Evolutionary conservation across 2,797 vertebrate species (phyloP).

Genomic region (Apogon talboti): DNA sequence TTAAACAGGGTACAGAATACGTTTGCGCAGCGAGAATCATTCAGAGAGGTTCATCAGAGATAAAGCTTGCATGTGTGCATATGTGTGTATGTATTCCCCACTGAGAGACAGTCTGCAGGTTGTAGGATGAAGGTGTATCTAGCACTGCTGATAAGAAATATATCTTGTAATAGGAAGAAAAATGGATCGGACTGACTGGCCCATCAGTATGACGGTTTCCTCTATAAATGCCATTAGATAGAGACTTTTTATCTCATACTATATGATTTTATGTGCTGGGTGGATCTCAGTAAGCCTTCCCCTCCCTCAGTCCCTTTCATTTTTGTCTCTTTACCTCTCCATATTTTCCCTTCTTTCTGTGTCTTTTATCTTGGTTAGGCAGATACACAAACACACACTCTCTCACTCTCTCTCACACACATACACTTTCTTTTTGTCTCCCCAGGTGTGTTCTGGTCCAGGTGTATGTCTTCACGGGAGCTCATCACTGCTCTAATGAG

Average conservation of each 20-base stretch:
- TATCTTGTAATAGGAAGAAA: slow-evolving; percentile 54
- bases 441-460: slow-evolving; percentile 81
- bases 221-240: slow-evolving; percentile 43
- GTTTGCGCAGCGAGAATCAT: slow-evolving; percentile 39
- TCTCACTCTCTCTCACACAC: slow-evolving; percentile 22
- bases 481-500: slow-evolving; percentile 86
- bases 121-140: slow-evolving; percentile 53
- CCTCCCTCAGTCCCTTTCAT: slow-evolving; percentile 19
- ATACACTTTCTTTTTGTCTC: slow-evolving; percentile 69
- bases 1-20: slow-evolving; percentile 46
- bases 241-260: slow-evolving; percentile 36
- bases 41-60: slow-evolving; percentile 51
- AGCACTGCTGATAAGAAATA: slow-evolving; percentile 49
- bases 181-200: slow-evolving; percentile 35
- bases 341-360: slow-evolving; percentile 38
- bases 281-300: slow-evolving; percentile 32
- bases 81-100: slow-evolving; percentile 20
- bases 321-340: slow-evolving; percentile 35
- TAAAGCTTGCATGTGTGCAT: slow-evolving; percentile 26
- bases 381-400: slow-evolving; percentile 22
- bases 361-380: slow-evolving; percentile 29
- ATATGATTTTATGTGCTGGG: slow-evolving; percentile 25
- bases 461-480: slow-evolving; percentile 83
- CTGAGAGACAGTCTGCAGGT: slow-evolving; percentile 28
- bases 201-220: slow-evolving; percentile 34